Conservation (phyloP, 2,113 vertebrate species). For the Chaetops frenatus region DNA sequence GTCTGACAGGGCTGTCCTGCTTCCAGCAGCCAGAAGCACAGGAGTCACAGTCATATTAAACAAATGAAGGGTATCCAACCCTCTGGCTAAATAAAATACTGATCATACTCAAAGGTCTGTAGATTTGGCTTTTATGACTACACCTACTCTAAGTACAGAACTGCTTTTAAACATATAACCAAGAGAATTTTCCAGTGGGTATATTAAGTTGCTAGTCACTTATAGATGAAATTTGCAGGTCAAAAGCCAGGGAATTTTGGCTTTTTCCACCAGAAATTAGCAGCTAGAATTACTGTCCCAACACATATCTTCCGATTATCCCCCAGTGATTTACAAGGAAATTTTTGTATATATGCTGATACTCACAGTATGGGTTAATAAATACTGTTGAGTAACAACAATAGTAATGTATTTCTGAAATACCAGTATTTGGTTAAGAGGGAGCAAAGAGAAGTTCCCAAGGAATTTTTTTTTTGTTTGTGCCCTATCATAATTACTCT, state of each 20-base stretch:
- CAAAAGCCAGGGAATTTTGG: not conserved
- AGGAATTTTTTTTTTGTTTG: not conserved
- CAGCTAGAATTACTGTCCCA: not conserved
- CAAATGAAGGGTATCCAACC: not conserved
- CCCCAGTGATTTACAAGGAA: not conserved
- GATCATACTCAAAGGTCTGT: not conserved
- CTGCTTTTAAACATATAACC: not conserved
- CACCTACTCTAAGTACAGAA: not conserved
- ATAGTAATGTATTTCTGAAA: not conserved
- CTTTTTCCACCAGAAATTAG: not conserved
- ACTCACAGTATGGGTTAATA: not conserved
- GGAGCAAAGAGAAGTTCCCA: not conserved
- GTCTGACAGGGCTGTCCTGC: not conserved
- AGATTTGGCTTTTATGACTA: not conserved
- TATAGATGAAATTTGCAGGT: not conserved
- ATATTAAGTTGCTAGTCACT: not conserved
- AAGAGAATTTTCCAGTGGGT: not conserved
- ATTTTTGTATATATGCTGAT: not conserved
- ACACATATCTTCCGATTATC: not conserved
- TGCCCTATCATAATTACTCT: not conserved
- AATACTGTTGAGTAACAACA: not conserved
- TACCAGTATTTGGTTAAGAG: not conserved
- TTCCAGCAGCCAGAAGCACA: not conserved
- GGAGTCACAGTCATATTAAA: rapidly evolving
- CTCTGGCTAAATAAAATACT: not conserved